Base-by-base conservation (phyloP, 2,888 invertebrate species). In the Idaea biselata region DNA sequence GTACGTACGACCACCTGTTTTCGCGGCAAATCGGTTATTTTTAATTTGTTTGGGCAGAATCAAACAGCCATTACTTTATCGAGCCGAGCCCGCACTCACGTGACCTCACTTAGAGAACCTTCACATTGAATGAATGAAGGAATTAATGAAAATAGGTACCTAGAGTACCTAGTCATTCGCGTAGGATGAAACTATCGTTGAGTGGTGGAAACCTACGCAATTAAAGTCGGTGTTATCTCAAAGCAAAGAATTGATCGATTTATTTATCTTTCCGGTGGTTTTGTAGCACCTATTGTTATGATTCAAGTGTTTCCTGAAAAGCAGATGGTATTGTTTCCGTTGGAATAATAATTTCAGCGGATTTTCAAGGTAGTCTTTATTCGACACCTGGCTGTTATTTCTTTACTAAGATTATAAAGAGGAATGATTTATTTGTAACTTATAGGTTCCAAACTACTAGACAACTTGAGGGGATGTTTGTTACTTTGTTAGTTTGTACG, bases 1-100 rank as follows among this genome's bases (percentile, higher is more conserved):
- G 53, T 63, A 63, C 55, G 53, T 63, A 63, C 55, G 63, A 79
- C 71, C 88, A 85, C 81, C 84, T 86, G 88, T 85, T 88, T 88
- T 84, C 78, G 71, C 74, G 67, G 76, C 79, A 79, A 78, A 82
- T 68, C 72, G 69, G 64, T 67, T 88, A 86, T 86, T 85, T 84
- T 75, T 70, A 72, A 75, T 68, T 69, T 71, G 69, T 72, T 73
- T 68, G 61, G 69, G 65, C 67, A 63, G 64, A 69, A 59, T 59
- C 58, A 66, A 67, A 60, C 63, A 71, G 80, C 79, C 80, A 81
- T 80, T 78, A 18, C 79, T 81, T 80, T 79, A 75, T 71, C 59
- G 59, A 73, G 78, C 74, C 77, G 75, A 77, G 76, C 76, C 77
- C 78, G 72, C 68, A 65, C 18, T 61, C 62, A 64, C 61, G 61